These are phyloP conservation scores for Neoascia interrupta DNA, from an alignment of 2,888 invertebrate genomes.

Conservation along the genomic window DNA sequence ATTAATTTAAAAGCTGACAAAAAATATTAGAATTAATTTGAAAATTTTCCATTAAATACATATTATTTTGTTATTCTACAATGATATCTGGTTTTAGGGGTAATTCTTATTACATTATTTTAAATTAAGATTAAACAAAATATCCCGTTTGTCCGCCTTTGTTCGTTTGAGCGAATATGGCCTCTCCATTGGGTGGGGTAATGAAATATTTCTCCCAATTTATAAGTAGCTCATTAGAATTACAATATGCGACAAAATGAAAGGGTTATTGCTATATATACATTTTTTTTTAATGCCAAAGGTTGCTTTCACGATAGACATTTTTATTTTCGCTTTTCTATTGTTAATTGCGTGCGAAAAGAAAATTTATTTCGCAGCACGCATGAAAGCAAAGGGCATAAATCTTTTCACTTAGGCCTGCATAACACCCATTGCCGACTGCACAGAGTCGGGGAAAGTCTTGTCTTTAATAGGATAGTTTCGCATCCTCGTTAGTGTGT, in stretches of 20 bases:
- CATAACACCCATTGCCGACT: no score
- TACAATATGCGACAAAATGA: slow-evolving; percentile 21
- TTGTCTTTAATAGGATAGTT: no score
- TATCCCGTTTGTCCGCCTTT: no score
- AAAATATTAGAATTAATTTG: no score
- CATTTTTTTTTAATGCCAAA: not conserved
- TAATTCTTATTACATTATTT: slow-evolving; percentile 19
- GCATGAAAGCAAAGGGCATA: no score
- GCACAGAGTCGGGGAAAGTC: no score
- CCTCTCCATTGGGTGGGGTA: slow-evolving; percentile 64
- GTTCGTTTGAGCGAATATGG: no score
- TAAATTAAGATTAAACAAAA: not conserved
- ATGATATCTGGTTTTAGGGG: slow-evolving; percentile 9
- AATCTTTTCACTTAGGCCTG: no score
- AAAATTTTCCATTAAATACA: not conserved
- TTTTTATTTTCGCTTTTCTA: no score
- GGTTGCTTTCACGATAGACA: not conserved
- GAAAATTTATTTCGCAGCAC: no score
- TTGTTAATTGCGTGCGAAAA: no score
- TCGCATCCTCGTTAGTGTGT: no score
- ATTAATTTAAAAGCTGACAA: slow-evolving; percentile 40
- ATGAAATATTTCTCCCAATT: slow-evolving; percentile 63
- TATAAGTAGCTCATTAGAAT: slow-evolving; percentile 21
- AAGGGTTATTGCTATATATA: not conserved
- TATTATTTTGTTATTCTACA: slow-evolving; percentile 11